A percentile compares a stretch with the other conserved stretches of the same genome.
Evolutionary conservation across 2,888 invertebrate genomes (phyloP).

Genomic region (Tridacna crocea): DNA sequence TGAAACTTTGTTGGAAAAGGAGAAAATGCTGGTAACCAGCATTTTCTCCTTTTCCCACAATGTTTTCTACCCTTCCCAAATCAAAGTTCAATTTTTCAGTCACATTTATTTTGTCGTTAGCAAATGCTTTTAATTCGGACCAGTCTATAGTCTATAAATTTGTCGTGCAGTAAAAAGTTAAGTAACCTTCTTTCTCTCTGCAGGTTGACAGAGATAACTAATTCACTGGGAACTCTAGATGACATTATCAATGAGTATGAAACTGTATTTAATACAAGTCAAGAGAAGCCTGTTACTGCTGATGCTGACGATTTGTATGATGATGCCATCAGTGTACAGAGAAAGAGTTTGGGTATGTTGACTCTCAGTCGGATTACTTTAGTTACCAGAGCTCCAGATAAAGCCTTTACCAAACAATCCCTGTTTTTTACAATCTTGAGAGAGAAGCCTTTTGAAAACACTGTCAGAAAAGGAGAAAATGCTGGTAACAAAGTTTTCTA

Average conservation of each 20-base stretch:
- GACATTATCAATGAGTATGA: slow-evolving; percentile 51
- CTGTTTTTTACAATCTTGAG: no score
- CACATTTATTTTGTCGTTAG: no score
- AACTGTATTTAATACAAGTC: slow-evolving; percentile 1
- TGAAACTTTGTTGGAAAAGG: neutral
- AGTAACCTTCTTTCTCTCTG: neutral
- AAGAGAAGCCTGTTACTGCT: neutral
- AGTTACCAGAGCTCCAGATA: neutral
- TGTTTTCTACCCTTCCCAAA: neutral
- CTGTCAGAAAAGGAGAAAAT: neutral
- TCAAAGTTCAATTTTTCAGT: neutral
- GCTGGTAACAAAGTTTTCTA: no score
- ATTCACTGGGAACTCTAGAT: slow-evolving; percentile 58
- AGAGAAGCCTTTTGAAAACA: neutral
- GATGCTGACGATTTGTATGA: slow-evolving; percentile 47
- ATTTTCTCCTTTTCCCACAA: neutral
- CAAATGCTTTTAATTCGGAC: no score
- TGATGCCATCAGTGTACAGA: slow-evolving; percentile 50
- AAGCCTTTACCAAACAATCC: neutral
- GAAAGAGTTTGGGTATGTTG: slow-evolving; percentile 5
- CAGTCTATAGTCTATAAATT: no score
- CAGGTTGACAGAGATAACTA: slow-evolving; percentile 45
- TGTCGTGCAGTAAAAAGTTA: neutral
- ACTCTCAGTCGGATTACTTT: neutral
- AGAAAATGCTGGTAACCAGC: neutral